Evolutionary conservation across 2,888 invertebrate species (phyloP).

Genomic region (Ramazzottius varieornatus): DNA sequence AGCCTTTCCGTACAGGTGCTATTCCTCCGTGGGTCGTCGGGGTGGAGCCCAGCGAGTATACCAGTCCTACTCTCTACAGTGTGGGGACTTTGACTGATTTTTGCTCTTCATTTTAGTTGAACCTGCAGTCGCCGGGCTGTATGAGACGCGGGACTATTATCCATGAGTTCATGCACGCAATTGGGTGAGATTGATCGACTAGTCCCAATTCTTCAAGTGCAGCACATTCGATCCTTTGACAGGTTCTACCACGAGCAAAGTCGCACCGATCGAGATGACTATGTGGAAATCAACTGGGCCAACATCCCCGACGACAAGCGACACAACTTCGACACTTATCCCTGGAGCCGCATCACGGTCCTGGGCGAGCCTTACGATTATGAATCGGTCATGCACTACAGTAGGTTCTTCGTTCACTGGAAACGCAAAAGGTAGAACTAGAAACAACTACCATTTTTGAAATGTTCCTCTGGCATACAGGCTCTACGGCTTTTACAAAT

Average conservation of each 20-base stretch:
- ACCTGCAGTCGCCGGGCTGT: not conserved
- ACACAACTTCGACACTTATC: not conserved
- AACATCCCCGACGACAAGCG: not conserved
- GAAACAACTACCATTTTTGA: too few species aligned
- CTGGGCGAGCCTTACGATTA: conserved; percentile 4
- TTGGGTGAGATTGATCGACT: not conserved
- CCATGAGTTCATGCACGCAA: not conserved
- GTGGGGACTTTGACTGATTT: too few species aligned
- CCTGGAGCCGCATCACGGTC: conserved; percentile 1
- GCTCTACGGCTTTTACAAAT: not conserved
- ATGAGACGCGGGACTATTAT: not conserved
- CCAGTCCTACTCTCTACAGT: too few species aligned
- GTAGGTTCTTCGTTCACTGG: not conserved
- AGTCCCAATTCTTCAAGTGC: not conserved
- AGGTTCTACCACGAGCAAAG: not conserved
- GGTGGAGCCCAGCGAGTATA: not conserved
- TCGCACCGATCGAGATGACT: not conserved
- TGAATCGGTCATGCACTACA: conserved; percentile 4
- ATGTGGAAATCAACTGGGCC: not conserved
- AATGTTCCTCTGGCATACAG: too few species aligned
- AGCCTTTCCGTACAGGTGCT: not conserved
- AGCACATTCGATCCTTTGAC: not conserved
- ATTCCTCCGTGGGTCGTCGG: not conserved
- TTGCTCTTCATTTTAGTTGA: too few species aligned
- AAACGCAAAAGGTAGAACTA: not conserved